These are phyloP conservation scores for Phyllotis vaccarum DNA, from an alignment of 2,797 vertebrate species.

Conservation along the genomic window DNA sequence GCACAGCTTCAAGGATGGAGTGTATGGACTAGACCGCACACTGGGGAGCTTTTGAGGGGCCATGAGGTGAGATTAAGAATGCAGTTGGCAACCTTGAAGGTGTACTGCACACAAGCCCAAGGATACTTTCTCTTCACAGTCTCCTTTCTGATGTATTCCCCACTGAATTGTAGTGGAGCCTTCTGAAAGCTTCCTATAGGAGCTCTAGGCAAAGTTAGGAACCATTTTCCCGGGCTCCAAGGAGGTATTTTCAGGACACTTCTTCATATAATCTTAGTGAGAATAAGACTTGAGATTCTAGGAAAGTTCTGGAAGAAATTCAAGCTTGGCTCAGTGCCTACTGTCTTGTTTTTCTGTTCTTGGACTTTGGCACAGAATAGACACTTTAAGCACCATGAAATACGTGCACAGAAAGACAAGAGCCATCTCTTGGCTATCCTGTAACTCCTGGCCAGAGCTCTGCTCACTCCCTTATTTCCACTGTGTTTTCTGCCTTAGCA, in stretches of 20 bases:
- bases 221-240: not conserved
- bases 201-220: not conserved
- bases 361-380: not conserved
- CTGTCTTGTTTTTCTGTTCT: not conserved
- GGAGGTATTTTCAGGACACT: not conserved
- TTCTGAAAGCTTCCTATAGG: not conserved
- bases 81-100: not conserved
- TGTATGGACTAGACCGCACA: no score
- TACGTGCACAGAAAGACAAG: not conserved
- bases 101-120: not conserved
- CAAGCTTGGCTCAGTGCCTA: not conserved
- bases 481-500: not conserved
- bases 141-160: not conserved
- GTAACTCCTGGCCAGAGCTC: not conserved
- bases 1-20: no score
- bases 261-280: not conserved
- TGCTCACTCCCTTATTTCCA: not conserved
- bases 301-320: constrained; percentile 52
- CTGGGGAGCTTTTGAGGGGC: not conserved
- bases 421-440: not conserved
- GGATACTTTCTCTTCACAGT: not conserved
- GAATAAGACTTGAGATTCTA: constrained; percentile 6
- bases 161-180: not conserved
- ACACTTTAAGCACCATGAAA: not conserved
- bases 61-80: not conserved